A percentile compares a stretch with the other conserved stretches of the same genome.
Evolutionary conservation across 2,888 invertebrate genomes (phyloP).

Genomic region (Strigamia transsilvanica): DNA sequence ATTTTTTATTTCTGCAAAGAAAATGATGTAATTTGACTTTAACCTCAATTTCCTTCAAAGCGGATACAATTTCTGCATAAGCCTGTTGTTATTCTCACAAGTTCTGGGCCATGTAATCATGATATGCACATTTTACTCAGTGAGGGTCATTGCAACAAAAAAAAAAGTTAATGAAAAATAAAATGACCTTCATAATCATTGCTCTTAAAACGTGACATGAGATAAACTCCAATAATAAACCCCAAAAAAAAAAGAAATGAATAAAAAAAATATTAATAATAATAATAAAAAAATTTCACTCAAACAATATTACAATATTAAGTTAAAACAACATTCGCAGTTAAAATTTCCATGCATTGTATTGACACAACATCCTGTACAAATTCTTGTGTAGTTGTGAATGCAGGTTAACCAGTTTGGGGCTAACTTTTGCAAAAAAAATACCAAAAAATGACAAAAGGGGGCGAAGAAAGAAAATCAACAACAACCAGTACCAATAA

Average conservation of each 20-base stretch:
- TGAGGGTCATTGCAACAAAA: constrained; percentile 27
- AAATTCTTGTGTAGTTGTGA: too few species aligned
- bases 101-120: constrained; percentile 42
- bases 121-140: constrained; percentile 37
- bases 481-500: too few species aligned
- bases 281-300: background rate
- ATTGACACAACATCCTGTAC: too few species aligned
- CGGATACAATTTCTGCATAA: constrained; percentile 42
- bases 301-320: too few species aligned
- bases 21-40: constrained; percentile 26
- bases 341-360: too few species aligned
- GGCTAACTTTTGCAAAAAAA: too few species aligned
- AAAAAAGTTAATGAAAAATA: constrained; percentile 40
- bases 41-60: constrained; percentile 21
- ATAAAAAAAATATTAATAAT: background rate
- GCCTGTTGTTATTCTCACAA: constrained; percentile 44
- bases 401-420: too few species aligned
- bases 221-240: background rate
- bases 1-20: background rate
- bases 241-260: too few species aligned
- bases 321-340: too few species aligned
- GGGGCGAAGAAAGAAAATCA: too few species aligned
- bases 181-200: constrained; percentile 41
- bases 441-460: too few species aligned
- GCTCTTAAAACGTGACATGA: constrained; percentile 31